Base-by-base conservation (phyloP, 2,888 invertebrate species). In the Phyto melanocephala region DNA sequence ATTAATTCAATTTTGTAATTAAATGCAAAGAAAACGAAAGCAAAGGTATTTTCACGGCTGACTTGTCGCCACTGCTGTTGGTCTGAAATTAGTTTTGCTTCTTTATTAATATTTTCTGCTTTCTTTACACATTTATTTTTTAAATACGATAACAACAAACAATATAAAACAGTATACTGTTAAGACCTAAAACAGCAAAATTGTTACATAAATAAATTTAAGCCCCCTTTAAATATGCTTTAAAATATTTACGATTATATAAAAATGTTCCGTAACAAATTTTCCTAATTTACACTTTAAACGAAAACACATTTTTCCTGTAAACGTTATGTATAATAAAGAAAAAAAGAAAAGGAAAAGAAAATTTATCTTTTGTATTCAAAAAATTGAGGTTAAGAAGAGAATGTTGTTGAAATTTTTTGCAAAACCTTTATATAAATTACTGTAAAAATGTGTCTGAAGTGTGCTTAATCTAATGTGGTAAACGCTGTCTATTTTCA, bases 1-100 rank as follows among this genome's bases (percentile, higher is more conserved):
- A 82, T 82, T 82, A 79, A 82, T 82, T 82, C 74, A 79, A 70
- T 82, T 82, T 58, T 45, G 63, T 82, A 75, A 81, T 78, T 68
- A 78, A 74, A 81, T 78, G 63, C 63, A 65, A 81, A 74, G 63
- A 70, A 78, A 78, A 52, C 37, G 42, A 50, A 74, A 68, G 62
- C 50, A 45, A 45, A 45, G 24, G 74, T 52, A 58, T 58, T 75
- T 78, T 52, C 22, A 68, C n/a, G 33, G 20, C 60, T 76, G 37
- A 20, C 52, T 71, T 62, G 42, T 56, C 35, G 22, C 15, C 33
- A 68, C 50, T 68, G 71, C 45, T 67, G 72, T 45, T 74, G 54
- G 54, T 22, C 24, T 22, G 20, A n/a, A n/a, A n/a, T n/a, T n/a
- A n/a, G n/a, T n/a, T n/a, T 52, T 42, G 15, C 47, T 35, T 56